A percentile compares a stretch with the other conserved stretches of the same genome.
phyloP scores from a whole-genome alignment of 64 coral and sea anemone species.

The Anthopleura sola region DNA sequence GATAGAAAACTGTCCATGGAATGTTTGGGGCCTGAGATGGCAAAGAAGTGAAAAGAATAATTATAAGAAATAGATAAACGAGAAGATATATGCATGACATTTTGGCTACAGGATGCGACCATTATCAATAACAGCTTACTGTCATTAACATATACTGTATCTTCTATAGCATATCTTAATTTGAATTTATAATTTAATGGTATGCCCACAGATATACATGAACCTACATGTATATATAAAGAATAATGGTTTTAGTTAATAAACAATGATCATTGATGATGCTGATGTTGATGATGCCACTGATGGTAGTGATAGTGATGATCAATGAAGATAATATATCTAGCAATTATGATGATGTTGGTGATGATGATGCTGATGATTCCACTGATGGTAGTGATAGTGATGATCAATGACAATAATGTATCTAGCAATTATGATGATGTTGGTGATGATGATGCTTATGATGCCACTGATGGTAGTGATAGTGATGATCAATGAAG shows the following conservation, averaged over 20 bases:
- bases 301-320: not conserved
- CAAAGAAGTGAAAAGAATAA: not conserved
- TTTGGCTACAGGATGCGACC: too few species aligned
- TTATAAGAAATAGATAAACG: not conserved
- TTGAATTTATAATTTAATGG: too few species aligned
- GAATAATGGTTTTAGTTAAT: too few species aligned
- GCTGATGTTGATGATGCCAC: not conserved
- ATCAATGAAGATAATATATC: too few species aligned
- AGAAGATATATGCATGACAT: too few species aligned
- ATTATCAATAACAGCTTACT: too few species aligned
- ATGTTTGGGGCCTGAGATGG: conserved; percentile 39
- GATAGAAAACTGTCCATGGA: conserved; percentile 84
- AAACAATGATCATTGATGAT: not conserved
- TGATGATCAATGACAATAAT: too few species aligned
- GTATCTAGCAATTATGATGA: not conserved
- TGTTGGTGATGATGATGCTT: not conserved
- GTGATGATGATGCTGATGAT: not conserved
- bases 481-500: not conserved
- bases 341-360: not conserved
- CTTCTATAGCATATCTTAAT: too few species aligned
- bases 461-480: not conserved
- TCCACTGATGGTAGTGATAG: too few species aligned
- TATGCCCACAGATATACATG: too few species aligned
- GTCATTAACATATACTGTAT: too few species aligned
- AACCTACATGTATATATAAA: too few species aligned